Conservation (phyloP, 2,113 vertebrate genomes). For the Cyanocitta stelleri region DNA sequence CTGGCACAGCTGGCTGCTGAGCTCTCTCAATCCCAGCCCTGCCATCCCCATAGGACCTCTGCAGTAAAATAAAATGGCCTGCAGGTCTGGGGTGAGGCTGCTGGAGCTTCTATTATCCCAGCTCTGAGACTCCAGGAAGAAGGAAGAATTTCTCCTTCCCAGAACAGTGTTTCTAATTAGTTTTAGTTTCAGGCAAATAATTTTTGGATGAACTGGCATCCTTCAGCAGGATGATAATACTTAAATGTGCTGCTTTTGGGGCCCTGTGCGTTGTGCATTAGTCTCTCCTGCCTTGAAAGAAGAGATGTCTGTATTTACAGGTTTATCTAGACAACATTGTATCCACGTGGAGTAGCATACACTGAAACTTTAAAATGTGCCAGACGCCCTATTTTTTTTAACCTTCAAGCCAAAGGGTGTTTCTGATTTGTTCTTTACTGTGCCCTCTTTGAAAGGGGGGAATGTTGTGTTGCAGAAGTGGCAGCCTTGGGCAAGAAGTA, state of each 20-base stretch:
- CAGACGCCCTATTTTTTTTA: neutral
- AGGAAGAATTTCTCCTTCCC: slow-evolving; percentile 6
- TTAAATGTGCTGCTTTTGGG: neutral
- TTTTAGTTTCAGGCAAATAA: neutral
- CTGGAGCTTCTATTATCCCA: neutral
- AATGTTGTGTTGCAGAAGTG: neutral
- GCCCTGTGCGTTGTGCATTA: neutral
- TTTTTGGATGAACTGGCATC: neutral
- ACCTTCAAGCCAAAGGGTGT: neutral
- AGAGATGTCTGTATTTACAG: neutral
- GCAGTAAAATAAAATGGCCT: neutral
- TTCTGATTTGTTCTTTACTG: neutral
- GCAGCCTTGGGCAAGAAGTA: neutral
- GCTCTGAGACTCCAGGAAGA: slow-evolving; percentile 14
- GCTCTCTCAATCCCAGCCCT: neutral
- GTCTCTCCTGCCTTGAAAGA: neutral
- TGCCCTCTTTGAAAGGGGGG: neutral
- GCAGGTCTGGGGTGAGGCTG: neutral
- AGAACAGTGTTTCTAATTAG: slow-evolving; percentile 4
- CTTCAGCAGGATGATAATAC: neutral
- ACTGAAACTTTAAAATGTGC: neutral
- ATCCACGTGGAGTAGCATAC: neutral
- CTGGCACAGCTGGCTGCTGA: neutral
- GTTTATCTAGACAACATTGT: neutral
- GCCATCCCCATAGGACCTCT: neutral